Conservation (phyloP, 2,113 vertebrate genomes). For the Psittacus erithacus region DNA sequence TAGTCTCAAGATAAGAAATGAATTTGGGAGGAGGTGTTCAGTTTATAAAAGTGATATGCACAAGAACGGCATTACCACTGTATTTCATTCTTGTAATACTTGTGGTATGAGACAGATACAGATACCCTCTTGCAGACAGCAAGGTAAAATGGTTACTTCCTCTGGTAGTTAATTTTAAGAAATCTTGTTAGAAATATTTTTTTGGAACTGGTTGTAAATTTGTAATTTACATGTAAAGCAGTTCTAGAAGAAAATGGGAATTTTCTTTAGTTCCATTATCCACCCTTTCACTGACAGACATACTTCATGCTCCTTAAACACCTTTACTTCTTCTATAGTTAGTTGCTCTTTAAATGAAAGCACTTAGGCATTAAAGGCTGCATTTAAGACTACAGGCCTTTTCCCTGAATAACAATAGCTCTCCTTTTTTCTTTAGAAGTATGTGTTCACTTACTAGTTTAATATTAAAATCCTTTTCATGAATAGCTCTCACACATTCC, state of each 20-base stretch:
- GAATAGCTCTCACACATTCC: neutral
- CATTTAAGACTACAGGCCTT: neutral
- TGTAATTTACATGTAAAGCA: neutral
- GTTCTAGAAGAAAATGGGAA: neutral
- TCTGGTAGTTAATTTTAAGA: neutral
- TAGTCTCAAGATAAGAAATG: neutral
- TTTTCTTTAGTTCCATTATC: neutral
- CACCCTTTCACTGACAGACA: neutral
- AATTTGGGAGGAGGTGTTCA: neutral
- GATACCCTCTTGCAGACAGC: neutral
- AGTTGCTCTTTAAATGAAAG: neutral
- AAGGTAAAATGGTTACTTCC: neutral
- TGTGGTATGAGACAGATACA: neutral
- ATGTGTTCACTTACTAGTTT: neutral
- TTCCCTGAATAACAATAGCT: neutral
- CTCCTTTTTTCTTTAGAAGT: neutral
- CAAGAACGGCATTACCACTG: neutral
- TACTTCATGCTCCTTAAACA: neutral
- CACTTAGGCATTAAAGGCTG: neutral
- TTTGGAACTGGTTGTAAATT: neutral
- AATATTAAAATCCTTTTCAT: neutral
- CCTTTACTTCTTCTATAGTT: neutral
- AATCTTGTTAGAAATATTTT: neutral
- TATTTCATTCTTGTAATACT: neutral
- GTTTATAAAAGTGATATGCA: neutral